Evolutionary conservation across 1,140 invertebrate species (phyloP).

Genomic region (Ceratoteleas bidentatus): DNA sequence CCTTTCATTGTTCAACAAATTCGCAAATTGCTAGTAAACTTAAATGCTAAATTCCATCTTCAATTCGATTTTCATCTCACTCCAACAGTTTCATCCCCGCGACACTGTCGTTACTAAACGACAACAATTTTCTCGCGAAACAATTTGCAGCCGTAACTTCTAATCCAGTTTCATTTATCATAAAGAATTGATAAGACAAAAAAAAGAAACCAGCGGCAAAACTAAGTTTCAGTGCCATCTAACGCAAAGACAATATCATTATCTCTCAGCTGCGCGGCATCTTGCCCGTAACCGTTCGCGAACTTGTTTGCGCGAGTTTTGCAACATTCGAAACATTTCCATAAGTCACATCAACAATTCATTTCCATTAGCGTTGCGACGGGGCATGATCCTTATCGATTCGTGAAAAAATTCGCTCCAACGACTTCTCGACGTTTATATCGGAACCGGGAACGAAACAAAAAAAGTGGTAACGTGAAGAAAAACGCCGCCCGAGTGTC

Average conservation of each 20-base stretch:
- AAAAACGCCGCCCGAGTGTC: conserved; percentile 10
- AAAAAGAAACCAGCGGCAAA: neutral
- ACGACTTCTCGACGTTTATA: conserved; percentile 22
- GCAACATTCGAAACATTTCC: conserved; percentile 11
- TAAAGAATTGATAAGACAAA: no score
- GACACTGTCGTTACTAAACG: no score
- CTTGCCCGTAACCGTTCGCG: neutral
- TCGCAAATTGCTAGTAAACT: no score
- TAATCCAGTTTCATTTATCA: no score
- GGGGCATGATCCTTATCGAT: conserved; percentile 14
- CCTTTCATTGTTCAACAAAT: no score
- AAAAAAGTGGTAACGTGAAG: conserved; percentile 15
- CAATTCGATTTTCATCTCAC: neutral
- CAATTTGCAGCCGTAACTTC: no score
- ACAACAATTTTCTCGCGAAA: no score
- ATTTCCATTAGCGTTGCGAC: conserved; percentile 18
- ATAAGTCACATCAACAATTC: conserved; percentile 19
- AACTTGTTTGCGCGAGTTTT: conserved; percentile 8
- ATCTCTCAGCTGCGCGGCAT: neutral
- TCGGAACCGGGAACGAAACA: conserved; percentile 1
- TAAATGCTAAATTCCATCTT: no score
- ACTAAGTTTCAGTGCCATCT: neutral
- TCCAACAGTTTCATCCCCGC: neutral
- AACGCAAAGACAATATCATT: neutral
- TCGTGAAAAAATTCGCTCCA: conserved; percentile 48